Evolutionary conservation across 2,113 vertebrate species (phyloP).

Genomic region (Nettapus auritus): DNA sequence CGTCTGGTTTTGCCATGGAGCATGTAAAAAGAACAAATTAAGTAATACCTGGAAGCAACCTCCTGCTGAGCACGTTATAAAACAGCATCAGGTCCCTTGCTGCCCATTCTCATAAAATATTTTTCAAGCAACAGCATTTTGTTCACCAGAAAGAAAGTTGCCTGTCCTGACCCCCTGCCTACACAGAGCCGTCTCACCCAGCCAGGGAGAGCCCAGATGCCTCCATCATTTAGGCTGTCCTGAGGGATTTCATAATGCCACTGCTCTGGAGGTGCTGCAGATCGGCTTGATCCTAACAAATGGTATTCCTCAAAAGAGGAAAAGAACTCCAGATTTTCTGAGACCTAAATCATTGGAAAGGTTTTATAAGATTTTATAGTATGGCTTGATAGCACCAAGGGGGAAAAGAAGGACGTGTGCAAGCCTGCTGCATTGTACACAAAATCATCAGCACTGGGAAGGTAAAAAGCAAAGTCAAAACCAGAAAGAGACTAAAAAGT

Average conservation of each 20-base stretch:
- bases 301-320: neutral
- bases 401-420: neutral
- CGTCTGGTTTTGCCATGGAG: neutral
- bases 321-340: neutral
- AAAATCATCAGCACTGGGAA: neutral
- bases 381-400: neutral
- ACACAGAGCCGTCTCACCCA: neutral
- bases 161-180: neutral
- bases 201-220: neutral
- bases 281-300: neutral
- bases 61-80: accelerated
- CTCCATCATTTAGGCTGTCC: accelerated
- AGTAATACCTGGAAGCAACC: neutral
- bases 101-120: neutral
- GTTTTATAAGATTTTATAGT: neutral
- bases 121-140: neutral
- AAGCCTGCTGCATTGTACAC: neutral
- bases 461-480: neutral
- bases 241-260: neutral
- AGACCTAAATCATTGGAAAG: neutral
- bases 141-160: neutral
- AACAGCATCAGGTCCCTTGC: neutral
- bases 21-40: neutral
- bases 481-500: neutral
- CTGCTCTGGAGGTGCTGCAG: neutral